Evolutionary conservation across 1,140 invertebrate genomes (phyloP), one percentile per base, ranked within the genome.

Genomic region (Zaprionus taronus): DNA sequence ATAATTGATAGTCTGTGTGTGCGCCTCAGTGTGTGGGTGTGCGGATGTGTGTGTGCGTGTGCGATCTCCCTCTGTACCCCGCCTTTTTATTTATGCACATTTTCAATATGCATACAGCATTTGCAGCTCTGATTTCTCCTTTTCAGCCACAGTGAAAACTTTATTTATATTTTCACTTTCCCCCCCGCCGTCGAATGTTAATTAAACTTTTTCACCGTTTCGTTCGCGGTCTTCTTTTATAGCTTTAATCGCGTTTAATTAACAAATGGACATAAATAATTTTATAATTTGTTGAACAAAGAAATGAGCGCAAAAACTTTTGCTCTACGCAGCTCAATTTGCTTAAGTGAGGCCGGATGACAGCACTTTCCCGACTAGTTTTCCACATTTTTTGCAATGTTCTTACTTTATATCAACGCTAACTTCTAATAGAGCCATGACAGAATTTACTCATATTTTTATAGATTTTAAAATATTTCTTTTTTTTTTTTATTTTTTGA

Each of bases 1-100:
- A 87, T 87, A 87, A 87, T 87, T 87, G 83, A 87, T 87, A 89
- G 84, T 87, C 77, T 64, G 62, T 55, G 20, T 31, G 12, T 47
- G 4, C 44, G 15, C 34, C 14, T 72, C 24, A 41, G 7, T 57
- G 56, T 53, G 38, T 61, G 58, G 61, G 51, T 72, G 47, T 65
- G 64, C 65, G 2, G 49, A 15, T 34, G 22, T 69, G 68, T 57
- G 47, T 72, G 41, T 67, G 56, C 69, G 22, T 28, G 49, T 47
- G 20, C 36, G 2, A 41, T 15, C 15, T 62, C 7, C 38, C 22
- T 15, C 9, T 22, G 1, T 47, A 15, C 12, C 11, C 26, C 47
- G 68, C 38, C 58, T 47, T 58, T 51, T 55, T 70, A 74, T 83
- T 85, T 86, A 86, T 80, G 83, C 70, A 77, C 80, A 83, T 60